phyloP scores from a whole-genome alignment of 2,113 vertebrate species.

The Nibea albiflora region DNA sequence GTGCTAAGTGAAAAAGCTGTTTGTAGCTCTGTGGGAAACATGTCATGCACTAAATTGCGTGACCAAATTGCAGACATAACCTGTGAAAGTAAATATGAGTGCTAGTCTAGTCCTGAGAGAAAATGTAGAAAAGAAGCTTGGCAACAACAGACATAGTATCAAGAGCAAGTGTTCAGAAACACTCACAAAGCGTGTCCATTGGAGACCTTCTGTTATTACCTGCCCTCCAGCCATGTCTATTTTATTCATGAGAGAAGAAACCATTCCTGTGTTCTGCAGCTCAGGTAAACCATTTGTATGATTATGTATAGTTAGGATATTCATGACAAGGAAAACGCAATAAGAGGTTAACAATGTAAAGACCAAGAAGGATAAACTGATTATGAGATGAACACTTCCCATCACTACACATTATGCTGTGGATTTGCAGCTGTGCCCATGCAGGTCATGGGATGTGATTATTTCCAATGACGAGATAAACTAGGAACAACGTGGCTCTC shows the following conservation, averaged over 20 bases:
- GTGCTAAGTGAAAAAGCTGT: background rate
- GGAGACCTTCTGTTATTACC: slow-evolving; percentile 15
- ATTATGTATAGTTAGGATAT: slow-evolving; percentile 41
- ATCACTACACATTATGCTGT: slow-evolving; percentile 5
- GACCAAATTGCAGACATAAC: slow-evolving; percentile 19
- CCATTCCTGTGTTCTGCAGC: slow-evolving; percentile 23
- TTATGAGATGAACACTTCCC: slow-evolving; percentile 14
- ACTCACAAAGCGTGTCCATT: background rate
- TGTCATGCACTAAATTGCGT: background rate
- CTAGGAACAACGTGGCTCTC: slow-evolving; percentile 53
- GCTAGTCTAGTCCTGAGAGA: slow-evolving; percentile 4
- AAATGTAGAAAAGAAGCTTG: slow-evolving; percentile 3
- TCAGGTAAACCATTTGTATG: slow-evolving; percentile 39
- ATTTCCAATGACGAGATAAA: slow-evolving; percentile 72
- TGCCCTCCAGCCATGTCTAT: slow-evolving; percentile 11
- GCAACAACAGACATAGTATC: background rate
- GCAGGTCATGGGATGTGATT: slow-evolving; percentile 57
- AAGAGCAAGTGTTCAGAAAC: slow-evolving; percentile 32
- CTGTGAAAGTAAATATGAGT: background rate
- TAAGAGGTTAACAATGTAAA: slow-evolving; percentile 10
- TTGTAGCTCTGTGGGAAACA: background rate
- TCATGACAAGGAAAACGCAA: slow-evolving; percentile 40
- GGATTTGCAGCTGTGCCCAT: slow-evolving; percentile 30
- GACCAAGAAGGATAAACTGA: slow-evolving; percentile 6
- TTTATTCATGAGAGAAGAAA: slow-evolving; percentile 48